Evolutionary conservation across 2,113 vertebrate genomes (phyloP), one percentile per base, ranked within the genome.

Genomic region (Ochotona princeps): DNA sequence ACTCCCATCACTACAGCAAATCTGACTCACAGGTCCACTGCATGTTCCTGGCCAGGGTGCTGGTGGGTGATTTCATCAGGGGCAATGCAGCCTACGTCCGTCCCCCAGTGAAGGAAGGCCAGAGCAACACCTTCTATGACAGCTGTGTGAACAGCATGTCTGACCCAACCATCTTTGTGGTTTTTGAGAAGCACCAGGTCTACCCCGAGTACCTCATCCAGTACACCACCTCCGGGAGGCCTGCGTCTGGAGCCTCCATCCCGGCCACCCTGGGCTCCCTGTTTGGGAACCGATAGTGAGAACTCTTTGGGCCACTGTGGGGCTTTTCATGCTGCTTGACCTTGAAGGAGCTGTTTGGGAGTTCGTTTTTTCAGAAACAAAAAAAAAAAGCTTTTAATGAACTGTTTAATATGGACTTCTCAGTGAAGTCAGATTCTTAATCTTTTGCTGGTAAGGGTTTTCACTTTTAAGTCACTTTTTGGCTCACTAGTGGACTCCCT

Each of bases 181-280:
- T 99, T 92, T 99, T 99, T 70, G 98, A 99, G 93, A 99, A 98
- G 90, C 98, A 98, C 72, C 99, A 99, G 97, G 97, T 99, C 91
- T 99, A 99, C 94, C 99, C 99, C 0, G 99, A 99, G 96, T 99
- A 99, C 79, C 84, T 99, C 66, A 98, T 99, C 78, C 95, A 98
- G 47, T 99, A 99, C 78, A 35, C 2, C 0, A 30, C 86, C 38
- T 61, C 75, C 12, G 1, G 51, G 1, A 66, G 49, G 83, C 32
- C 75, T 1, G 6, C 1, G 0, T 2, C 60, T 0, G 17, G 32
- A 1, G 3, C 63, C n/a, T 83, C 92, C 8, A 3, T 72, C 63
- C 30, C 94, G 6, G 8, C 89, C 6, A 38, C 85, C 26, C 35
- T 96, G 17, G 57, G 84, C 0, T 90, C 93, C 18, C 72, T 97